Percentiles rank a stretch among this genome's conserved stretches.
Conservation (phyloP, 2,888 invertebrate species). For the Zaprionus obscuricornis region DNA sequence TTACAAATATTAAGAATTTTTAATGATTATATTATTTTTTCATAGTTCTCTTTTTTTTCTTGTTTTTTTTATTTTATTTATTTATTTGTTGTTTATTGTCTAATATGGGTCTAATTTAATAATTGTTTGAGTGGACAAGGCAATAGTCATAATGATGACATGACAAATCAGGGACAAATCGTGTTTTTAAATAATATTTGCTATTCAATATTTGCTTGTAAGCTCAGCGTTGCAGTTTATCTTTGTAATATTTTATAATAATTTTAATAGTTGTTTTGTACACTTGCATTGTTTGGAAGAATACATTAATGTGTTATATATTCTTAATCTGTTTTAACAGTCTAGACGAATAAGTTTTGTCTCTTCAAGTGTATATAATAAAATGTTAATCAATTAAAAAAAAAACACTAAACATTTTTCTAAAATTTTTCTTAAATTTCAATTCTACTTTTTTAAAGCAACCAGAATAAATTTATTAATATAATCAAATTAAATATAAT, state of each 20-base stretch:
- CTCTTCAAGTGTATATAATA: no score
- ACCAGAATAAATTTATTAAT: no score
- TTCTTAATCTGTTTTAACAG: no score
- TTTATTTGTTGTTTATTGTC: background rate
- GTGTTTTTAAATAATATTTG: background rate
- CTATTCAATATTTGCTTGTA: background rate
- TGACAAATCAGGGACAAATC: conserved; percentile 28
- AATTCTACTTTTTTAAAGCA: no score
- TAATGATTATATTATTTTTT: conserved; percentile 40
- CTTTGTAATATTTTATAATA: background rate
- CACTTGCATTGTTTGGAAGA: no score
- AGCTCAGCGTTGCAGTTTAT: background rate
- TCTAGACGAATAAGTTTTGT: no score
- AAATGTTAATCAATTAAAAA: no score
- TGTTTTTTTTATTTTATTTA: background rate
- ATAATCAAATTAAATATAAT: no score
- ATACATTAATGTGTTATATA: no score
- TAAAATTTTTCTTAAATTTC: no score
- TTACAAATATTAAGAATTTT: conserved; percentile 42
- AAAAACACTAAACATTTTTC: no score
- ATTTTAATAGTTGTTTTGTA: background rate
- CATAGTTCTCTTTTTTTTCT: background rate
- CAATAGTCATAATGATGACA: conserved; percentile 4
- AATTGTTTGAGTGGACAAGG: conserved; percentile 26
- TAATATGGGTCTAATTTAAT: conserved; percentile 26